Percentiles rank a stretch among this genome's conserved stretches.
Conservation (phyloP, 1,140 invertebrate genomes). For the Zaprionus ornatus region DNA sequence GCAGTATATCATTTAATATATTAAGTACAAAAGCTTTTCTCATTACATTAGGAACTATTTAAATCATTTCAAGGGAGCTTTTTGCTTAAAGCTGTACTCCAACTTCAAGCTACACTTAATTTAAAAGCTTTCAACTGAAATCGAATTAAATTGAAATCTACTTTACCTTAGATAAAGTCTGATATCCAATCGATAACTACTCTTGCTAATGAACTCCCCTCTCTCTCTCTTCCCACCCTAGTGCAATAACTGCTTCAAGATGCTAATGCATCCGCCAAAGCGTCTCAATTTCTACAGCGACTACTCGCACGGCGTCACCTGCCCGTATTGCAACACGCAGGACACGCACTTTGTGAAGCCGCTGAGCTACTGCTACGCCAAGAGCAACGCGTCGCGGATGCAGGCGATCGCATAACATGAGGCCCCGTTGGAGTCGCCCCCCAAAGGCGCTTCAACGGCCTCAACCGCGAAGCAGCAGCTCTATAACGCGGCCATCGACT, state of each 20-base stretch:
- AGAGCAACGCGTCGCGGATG: constrained; percentile 88
- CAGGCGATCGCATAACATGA: constrained; percentile 93
- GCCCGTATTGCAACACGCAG: constrained; percentile 94
- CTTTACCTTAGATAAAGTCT: not conserved
- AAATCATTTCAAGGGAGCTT: no score
- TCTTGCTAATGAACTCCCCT: no score
- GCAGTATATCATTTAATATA: no score
- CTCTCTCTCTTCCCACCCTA: constrained; percentile 83
- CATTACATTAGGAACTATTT: no score
- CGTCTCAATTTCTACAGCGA: constrained; percentile 96
- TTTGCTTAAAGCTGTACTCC: no score
- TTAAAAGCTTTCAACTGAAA: no score
- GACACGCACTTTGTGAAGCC: constrained; percentile 98
- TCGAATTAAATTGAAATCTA: not conserved
- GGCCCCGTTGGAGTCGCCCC: constrained; percentile 86
- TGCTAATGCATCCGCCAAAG: constrained; percentile 93
- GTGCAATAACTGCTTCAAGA: constrained; percentile 95
- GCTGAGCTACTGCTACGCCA: constrained; percentile 90
- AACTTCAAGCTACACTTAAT: no score
- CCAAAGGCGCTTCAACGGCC: constrained; percentile 63
- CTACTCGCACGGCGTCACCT: constrained; percentile 95
- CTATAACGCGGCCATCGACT: constrained; percentile 76
- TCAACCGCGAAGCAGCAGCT: constrained; percentile 57
- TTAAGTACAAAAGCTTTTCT: not conserved
- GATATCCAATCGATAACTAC: rapidly evolving